phyloP scores from a whole-genome alignment of 2,797 vertebrate species.

The Chelon labrosus region DNA sequence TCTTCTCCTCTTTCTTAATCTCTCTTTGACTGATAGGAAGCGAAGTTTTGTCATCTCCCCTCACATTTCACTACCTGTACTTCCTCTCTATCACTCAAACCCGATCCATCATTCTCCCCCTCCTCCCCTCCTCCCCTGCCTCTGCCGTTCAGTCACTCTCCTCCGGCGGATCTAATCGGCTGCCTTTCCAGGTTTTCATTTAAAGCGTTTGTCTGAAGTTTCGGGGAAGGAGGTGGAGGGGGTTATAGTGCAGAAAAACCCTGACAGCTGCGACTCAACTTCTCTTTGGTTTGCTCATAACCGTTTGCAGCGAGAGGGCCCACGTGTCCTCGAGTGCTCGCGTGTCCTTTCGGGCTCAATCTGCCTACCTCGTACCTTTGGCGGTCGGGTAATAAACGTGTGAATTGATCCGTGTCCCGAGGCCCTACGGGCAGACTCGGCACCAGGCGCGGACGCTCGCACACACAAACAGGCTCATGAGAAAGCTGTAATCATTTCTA shows the following conservation, averaged over 20 bases:
- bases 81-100: slow-evolving; percentile 55
- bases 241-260: too few relatives aligned
- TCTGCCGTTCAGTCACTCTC: slow-evolving; percentile 12
- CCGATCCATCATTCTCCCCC: slow-evolving; percentile 34
- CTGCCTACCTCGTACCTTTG: slow-evolving; percentile 65
- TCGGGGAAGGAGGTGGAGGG: too few relatives aligned
- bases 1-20: slow-evolving; percentile 1
- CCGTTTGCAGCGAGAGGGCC: not conserved
- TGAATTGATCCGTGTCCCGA: slow-evolving; percentile 72
- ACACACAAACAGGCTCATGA: slow-evolving; percentile 15
- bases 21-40: slow-evolving; percentile 55
- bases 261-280: too few relatives aligned
- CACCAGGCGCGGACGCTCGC: slow-evolving; percentile 2
- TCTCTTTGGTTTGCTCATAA: too few relatives aligned
- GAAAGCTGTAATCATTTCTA: slow-evolving; percentile 22
- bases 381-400: slow-evolving; percentile 74
- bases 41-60: slow-evolving; percentile 65
- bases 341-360: slow-evolving; percentile 59
- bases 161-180: slow-evolving; percentile 35
- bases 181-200: slow-evolving; percentile 37
- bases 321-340: slow-evolving; percentile 9
- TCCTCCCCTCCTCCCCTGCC: not conserved
- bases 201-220: slow-evolving; percentile 36
- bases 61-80: slow-evolving; percentile 51
- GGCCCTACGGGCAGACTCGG: slow-evolving; percentile 43